Base-by-base conservation (phyloP, 2,797 vertebrate genomes). In the Phrynocephalus vlangalii region DNA sequence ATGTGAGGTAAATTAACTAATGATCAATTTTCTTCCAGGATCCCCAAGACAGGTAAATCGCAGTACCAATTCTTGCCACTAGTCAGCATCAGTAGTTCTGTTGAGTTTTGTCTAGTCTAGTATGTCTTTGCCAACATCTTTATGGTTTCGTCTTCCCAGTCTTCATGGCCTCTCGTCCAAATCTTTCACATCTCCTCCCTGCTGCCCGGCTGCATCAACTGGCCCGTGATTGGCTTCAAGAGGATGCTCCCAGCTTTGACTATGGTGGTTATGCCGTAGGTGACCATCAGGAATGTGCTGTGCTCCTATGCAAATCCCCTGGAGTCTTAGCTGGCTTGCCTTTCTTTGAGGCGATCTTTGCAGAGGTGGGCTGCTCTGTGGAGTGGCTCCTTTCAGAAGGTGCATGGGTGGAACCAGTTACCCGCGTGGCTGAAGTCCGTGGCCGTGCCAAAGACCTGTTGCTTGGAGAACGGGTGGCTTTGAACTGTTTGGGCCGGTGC, bases 311-410 rank as follows among this genome's bases (percentile, higher is more conserved):
- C 93, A 98, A 98, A 92, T 97, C 97, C 0, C 95, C 97, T 0
- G 93, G 95, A 20, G 13, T 98, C 13, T 92, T 98, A 89, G 98
- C 98, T 0, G 98, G 98, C 48, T 92, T 94, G 50, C 97, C 97
- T 3, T 98, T 98, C 95, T 98, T 98, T 28, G 96, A 97, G 0
- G 97, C 98, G 0, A 94, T 98, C 90, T 98, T 98, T 88, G 87
- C 94, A 1, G 97, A 97, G 82, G 93, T 97, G 1, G 95, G 95
- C 91, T 98, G 98, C 93, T 95, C 92, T 0, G 97, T 98, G 82
- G 95, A 97, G 30, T 98, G 98, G 98, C 33, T 95, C 13, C 85
- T 94, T 63, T 92, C 93, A 0, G 98, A 98, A 28, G 96, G 96
- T 2, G 86, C 89, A 0, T 90, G 95, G 87, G 93, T 96, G 7